Percentiles rank a stretch among this genome's conserved stretches.
Conservation (phyloP, 2,888 invertebrate species). For the Limnephilus auricula region DNA sequence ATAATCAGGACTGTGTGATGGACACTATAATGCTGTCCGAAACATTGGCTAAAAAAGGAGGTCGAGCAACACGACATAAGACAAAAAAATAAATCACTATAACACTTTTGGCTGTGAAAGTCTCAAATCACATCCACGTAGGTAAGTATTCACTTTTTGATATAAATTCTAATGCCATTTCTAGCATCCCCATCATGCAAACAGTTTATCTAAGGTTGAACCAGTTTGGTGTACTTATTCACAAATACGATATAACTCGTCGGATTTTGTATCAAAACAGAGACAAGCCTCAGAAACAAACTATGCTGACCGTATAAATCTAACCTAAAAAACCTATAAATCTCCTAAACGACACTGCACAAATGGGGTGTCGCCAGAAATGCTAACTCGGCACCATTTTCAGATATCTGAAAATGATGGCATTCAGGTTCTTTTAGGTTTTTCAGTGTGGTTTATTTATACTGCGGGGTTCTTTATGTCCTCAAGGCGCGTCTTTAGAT, state of each 20-base stretch:
- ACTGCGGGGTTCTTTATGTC: not conserved
- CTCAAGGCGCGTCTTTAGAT: not conserved
- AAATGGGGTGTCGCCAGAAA: constrained; percentile 31
- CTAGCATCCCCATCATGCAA: too few species aligned
- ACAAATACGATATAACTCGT: not conserved
- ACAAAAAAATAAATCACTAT: too few species aligned
- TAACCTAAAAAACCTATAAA: constrained; percentile 31
- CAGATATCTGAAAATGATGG: constrained; percentile 18
- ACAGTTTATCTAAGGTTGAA: not conserved
- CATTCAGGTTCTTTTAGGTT: not conserved
- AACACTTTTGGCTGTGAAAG: too few species aligned
- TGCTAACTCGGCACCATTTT: constrained; percentile 18
- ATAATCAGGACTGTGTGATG: too few species aligned
- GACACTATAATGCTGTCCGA: too few species aligned
- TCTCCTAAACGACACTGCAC: constrained; percentile 38
- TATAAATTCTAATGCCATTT: too few species aligned
- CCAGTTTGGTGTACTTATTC: not conserved
- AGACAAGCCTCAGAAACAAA: constrained; percentile 11
- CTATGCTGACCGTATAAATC: constrained; percentile 18
- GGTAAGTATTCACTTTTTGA: too few species aligned
- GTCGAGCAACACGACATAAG: too few species aligned
- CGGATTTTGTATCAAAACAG: not conserved
- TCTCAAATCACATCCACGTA: too few species aligned
- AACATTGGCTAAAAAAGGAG: too few species aligned
- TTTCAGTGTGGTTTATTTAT: not conserved